Conservation (phyloP, 2,797 vertebrate genomes). For the Muscicapa striata region DNA sequence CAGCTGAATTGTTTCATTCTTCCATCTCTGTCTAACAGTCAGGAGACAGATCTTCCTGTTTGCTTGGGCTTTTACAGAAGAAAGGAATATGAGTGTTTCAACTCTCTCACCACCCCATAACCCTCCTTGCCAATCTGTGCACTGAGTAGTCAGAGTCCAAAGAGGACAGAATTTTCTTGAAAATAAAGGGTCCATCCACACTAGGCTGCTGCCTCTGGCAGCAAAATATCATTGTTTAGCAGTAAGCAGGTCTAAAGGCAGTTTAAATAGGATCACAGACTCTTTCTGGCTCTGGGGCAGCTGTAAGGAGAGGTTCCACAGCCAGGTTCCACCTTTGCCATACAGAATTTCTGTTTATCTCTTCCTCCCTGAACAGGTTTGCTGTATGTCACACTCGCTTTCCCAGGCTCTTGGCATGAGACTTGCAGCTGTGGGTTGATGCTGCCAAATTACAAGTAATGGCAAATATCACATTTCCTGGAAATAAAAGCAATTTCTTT, state of each 20-base stretch:
- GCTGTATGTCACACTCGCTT: rapidly evolving
- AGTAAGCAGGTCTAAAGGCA: background rate
- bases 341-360: background rate
- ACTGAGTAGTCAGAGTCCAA: background rate
- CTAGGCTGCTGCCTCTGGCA: background rate
- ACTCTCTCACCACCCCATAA: background rate
- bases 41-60: background rate
- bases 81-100: background rate
- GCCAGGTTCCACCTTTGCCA: background rate
- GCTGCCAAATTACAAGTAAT: background rate
- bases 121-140: rapidly evolving
- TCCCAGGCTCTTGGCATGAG: background rate
- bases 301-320: background rate
- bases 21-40: background rate
- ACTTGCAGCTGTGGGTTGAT: background rate
- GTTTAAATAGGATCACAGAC: background rate
- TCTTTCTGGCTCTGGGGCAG: background rate
- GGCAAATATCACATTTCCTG: background rate
- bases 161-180: background rate
- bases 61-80: background rate
- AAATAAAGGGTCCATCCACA: background rate
- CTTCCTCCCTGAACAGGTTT: background rate
- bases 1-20: background rate
- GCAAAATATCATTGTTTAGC: background rate
- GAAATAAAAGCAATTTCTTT: background rate